Conservation (phyloP, 2,888 invertebrate genomes). For the Polydrusus pterygomalis region DNA sequence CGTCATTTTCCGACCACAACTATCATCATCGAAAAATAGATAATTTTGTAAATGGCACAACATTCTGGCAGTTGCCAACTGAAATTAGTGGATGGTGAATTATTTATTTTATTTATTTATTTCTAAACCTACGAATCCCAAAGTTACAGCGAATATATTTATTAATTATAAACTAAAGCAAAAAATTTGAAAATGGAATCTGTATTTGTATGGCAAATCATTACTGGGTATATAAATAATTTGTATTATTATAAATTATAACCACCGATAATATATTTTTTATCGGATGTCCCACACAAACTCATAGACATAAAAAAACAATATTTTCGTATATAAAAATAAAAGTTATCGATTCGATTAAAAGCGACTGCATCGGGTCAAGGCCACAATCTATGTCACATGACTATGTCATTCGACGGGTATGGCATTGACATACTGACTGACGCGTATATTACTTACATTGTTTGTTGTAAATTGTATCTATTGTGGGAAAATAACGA, state of each 20-base stretch:
- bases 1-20: too few relatives aligned
- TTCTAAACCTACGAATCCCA: too few relatives aligned
- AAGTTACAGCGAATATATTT: too few relatives aligned
- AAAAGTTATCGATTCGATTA: slow-evolving; percentile 11
- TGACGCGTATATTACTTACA: slow-evolving; percentile 24
- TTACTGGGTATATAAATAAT: too few relatives aligned
- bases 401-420: slow-evolving; percentile 18
- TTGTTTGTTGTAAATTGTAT: slow-evolving; percentile 16
- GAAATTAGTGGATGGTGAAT: too few relatives aligned
- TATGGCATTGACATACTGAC: slow-evolving; percentile 38
- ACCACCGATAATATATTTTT: neutral
- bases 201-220: too few relatives aligned
- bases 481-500: slow-evolving; percentile 10
- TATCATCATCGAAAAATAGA: too few relatives aligned
- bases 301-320: neutral
- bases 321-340: slow-evolving; percentile 1
- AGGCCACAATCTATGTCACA: slow-evolving; percentile 29
- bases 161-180: too few relatives aligned
- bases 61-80: too few relatives aligned
- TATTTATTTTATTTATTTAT: too few relatives aligned
- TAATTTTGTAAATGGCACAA: too few relatives aligned
- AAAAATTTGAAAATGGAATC: too few relatives aligned
- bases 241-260: slow-evolving; percentile 1
- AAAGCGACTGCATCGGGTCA: slow-evolving; percentile 27
- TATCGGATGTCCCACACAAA: neutral